These are phyloP conservation scores for Nemurella pictetii DNA, from an alignment of 2,888 invertebrate genomes.

Conservation along the genomic window DNA sequence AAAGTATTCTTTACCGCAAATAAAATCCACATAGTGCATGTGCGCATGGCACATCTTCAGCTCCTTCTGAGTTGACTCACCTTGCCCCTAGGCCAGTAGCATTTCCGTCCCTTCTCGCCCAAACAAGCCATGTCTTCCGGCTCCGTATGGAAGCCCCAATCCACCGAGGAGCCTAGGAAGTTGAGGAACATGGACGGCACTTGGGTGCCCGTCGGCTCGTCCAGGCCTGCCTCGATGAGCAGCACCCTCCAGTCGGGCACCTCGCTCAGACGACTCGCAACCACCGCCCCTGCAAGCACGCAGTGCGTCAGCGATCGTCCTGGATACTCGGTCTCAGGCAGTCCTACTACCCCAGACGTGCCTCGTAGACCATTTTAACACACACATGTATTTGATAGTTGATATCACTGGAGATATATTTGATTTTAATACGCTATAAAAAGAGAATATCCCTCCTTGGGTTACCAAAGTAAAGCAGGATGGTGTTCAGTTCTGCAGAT, in stretches of 20 bases:
- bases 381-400: too few relatives aligned
- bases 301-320: neutral
- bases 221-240: constrained; percentile 76
- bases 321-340: too few relatives aligned
- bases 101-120: constrained; percentile 68
- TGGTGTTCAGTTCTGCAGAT: too few relatives aligned
- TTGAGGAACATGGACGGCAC: constrained; percentile 90
- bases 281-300: constrained; percentile 65
- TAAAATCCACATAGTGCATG: too few relatives aligned
- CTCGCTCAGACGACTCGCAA: constrained; percentile 72
- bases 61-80: constrained; percentile 56
- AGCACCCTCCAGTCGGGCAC: constrained; percentile 71
- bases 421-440: too few relatives aligned
- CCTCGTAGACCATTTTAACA: too few relatives aligned
- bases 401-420: too few relatives aligned
- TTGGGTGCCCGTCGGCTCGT: constrained; percentile 86
- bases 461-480: too few relatives aligned
- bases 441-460: too few relatives aligned
- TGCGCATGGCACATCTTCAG: too few relatives aligned
- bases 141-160: constrained; percentile 86
- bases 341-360: too few relatives aligned
- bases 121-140: constrained; percentile 79
- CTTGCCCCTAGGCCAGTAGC: constrained; percentile 86
- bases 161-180: constrained; percentile 82
- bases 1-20: too few relatives aligned